Conservation (phyloP, 2,797 vertebrate genomes). For the Thunnus albacares region DNA sequence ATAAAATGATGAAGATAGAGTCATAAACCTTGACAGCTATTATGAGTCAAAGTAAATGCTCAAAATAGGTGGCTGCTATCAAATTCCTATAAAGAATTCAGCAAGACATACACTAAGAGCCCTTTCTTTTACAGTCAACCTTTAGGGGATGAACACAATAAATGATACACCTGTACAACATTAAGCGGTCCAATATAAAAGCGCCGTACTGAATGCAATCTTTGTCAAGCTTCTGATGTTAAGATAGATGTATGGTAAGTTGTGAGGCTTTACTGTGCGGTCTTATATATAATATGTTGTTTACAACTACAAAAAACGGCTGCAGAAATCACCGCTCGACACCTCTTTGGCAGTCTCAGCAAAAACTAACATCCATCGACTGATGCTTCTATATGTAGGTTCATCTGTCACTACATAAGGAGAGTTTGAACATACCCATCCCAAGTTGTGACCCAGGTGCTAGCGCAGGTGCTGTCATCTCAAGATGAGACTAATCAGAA, state of each 20-base stretch:
- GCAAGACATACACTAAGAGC: constrained; percentile 47
- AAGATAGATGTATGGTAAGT: neutral
- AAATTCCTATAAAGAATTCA: constrained; percentile 62
- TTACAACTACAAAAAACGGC: neutral
- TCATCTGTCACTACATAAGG: neutral
- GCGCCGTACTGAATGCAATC: neutral
- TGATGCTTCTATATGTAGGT: neutral
- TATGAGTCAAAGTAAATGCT: constrained; percentile 74
- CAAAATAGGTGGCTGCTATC: constrained; percentile 64
- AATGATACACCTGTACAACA: constrained; percentile 55
- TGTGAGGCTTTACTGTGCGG: constrained; percentile 9
- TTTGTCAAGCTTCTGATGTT: constrained; percentile 37
- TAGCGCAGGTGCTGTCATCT: constrained; percentile 34
- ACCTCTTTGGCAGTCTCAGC: neutral
- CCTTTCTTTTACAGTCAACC: constrained; percentile 60
- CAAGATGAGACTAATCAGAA: constrained; percentile 37
- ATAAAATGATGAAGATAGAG: constrained; percentile 78
- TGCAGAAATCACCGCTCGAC: neutral
- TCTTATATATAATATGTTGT: neutral
- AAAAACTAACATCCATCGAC: neutral
- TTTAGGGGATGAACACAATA: constrained; percentile 41
- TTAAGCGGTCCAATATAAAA: constrained; percentile 50
- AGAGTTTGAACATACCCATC: constrained; percentile 19
- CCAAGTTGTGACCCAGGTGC: constrained; percentile 8
- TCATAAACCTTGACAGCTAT: constrained; percentile 73